Evolutionary conservation across 2,797 vertebrate species (phyloP).

Genomic region (Tragopan temminckii): DNA sequence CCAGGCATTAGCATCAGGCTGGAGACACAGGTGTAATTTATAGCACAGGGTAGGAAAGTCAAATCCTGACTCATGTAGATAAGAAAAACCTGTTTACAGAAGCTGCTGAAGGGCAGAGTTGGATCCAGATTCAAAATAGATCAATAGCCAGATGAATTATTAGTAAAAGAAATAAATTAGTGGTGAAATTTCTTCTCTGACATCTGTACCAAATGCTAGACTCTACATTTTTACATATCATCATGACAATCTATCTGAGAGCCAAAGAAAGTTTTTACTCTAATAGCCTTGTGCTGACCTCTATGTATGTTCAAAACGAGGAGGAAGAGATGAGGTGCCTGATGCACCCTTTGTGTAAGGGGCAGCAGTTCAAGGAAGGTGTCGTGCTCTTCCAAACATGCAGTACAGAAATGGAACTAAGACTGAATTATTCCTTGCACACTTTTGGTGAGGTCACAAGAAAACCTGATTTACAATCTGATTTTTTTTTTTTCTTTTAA

Average conservation of each 20-base stretch:
- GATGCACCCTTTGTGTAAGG: neutral
- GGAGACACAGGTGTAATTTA: slow-evolving; percentile 7
- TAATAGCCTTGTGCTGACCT: neutral
- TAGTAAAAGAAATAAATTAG: slow-evolving; percentile 27
- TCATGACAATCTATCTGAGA: neutral
- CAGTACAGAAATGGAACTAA: neutral
- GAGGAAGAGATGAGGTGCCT: neutral
- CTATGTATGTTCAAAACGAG: neutral
- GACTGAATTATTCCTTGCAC: neutral
- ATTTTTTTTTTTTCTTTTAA: neutral
- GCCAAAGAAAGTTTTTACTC: neutral
- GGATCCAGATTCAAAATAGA: slow-evolving; percentile 28
- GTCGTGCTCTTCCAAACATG: neutral
- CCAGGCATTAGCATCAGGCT: neutral
- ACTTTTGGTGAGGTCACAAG: neutral
- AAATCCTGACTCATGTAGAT: neutral
- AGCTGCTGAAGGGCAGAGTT: slow-evolving; percentile 8
- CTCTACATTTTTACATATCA: neutral
- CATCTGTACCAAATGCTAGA: neutral
- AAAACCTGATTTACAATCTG: neutral
- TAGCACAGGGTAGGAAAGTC: neutral
- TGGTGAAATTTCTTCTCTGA: neutral
- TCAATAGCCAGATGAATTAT: slow-evolving; percentile 24
- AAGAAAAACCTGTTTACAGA: slow-evolving; percentile 39
- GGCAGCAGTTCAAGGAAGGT: neutral